Evolutionary conservation across 1,140 invertebrate genomes (phyloP).

Genomic region (Manduca sexta): DNA sequence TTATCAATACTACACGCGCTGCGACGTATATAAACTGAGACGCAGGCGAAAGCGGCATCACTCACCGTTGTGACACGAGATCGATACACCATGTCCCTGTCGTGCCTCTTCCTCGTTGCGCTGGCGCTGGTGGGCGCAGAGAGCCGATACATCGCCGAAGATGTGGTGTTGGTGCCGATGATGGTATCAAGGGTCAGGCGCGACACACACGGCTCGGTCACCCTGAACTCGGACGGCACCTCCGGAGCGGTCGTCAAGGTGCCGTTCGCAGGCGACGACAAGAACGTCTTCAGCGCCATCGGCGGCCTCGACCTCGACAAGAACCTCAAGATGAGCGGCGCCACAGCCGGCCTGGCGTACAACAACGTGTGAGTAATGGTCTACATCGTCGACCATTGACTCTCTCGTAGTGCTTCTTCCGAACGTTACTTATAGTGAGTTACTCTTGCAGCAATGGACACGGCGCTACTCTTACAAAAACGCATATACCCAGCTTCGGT

Average conservation of each 20-base stretch:
- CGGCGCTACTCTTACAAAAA: slow-evolving; percentile 22
- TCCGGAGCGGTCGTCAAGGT: slow-evolving; percentile 25
- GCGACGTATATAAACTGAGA: too few species aligned
- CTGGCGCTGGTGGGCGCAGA: background rate
- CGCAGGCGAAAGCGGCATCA: too few species aligned
- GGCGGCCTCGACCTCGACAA: slow-evolving; percentile 10
- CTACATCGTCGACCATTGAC: too few species aligned
- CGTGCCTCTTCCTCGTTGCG: background rate
- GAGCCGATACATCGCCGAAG: background rate
- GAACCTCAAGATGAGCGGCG: slow-evolving; percentile 13
- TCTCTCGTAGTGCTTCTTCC: too few species aligned
- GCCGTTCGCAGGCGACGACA: slow-evolving; percentile 27
- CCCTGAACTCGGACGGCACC: slow-evolving; percentile 30
- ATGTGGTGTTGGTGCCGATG: background rate
- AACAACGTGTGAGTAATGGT: slow-evolving; percentile 36
- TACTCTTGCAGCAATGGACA: slow-evolving; percentile 16
- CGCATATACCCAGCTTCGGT: slow-evolving; percentile 26
- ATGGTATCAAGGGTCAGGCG: slow-evolving; percentile 14
- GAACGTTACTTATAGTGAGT: too few species aligned
- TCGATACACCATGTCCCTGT: too few species aligned
- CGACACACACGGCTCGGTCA: slow-evolving; percentile 19
- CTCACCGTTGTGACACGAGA: too few species aligned
- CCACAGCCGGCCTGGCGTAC: slow-evolving; percentile 26
- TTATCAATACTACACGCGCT: too few species aligned
- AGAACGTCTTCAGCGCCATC: slow-evolving; percentile 33